These are phyloP conservation scores for Pinna nobilis DNA, from an alignment of 1,140 invertebrate genomes.

Conservation along the genomic window DNA sequence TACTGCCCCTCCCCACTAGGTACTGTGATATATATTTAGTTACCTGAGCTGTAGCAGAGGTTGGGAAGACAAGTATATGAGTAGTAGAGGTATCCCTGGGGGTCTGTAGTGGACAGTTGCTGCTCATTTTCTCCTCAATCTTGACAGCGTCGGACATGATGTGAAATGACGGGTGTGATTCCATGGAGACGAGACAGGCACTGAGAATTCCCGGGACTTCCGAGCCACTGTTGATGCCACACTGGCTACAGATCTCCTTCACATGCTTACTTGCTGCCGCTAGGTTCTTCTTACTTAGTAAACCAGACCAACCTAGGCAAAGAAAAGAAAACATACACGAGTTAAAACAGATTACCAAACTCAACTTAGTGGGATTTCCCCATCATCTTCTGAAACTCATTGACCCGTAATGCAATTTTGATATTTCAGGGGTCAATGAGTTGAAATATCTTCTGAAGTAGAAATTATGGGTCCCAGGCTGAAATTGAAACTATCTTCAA, in stretches of 20 bases:
- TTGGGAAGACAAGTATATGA: conserved; percentile 99
- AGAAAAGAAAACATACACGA: not conserved
- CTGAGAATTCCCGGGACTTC: conserved; percentile 92
- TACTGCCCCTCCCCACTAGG: conserved; percentile 64
- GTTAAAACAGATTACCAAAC: not conserved
- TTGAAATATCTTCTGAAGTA: too few relatives aligned
- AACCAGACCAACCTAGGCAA: conserved; percentile 88
- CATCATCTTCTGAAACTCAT: too few relatives aligned
- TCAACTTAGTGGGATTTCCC: not conserved
- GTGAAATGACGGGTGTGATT: conserved; percentile 93
- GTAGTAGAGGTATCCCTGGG: conserved; percentile 92
- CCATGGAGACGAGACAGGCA: conserved; percentile 97
- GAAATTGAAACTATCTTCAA: too few relatives aligned
- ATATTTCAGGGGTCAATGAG: too few relatives aligned
- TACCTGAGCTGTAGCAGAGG: conserved; percentile 96
- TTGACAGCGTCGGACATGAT: conserved; percentile 90
- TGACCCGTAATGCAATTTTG: not conserved
- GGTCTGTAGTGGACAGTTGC: conserved; percentile 70
- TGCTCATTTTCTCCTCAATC: conserved; percentile 69
- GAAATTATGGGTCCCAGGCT: too few relatives aligned
- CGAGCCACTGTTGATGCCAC: conserved; percentile 77
- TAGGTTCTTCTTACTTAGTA: conserved; percentile 93
- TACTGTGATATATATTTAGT: too few relatives aligned
- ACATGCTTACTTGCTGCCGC: conserved; percentile 90
- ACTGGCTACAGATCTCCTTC: conserved; percentile 93